Evolutionary conservation across 1,140 invertebrate genomes (phyloP), one percentile per base, ranked within the genome.

Genomic region (Pemphigus obesinymphae): DNA sequence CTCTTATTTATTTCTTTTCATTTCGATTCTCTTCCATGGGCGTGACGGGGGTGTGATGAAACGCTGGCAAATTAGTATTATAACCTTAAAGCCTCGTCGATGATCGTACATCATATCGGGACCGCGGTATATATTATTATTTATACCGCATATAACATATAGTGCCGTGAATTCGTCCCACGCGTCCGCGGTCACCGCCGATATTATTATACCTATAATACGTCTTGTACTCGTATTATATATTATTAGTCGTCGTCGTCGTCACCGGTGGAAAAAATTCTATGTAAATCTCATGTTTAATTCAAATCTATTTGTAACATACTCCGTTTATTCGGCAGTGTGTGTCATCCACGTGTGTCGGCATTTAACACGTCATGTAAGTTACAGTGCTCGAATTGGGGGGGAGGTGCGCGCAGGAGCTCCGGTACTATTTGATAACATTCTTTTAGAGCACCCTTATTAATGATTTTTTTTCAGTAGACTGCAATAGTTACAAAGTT

Each of bases 241-340:
- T 55, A 10, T 3, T 55, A 48, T 23, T 58, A 26, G 10, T 26
- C 26, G 11, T 26, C 15, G 11, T 58, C 26, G 3, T n/a, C n/a
- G 23, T 26, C 5, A 26, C 53, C 53, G 23, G 58, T 17, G 15
- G 26, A 61, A 23, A 63, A 34, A 63, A 63, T n/a, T n/a, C n/a
- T n/a, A 31, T 7, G 17, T 40, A 40, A 45, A 23, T 23, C 40
- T 50, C 26, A 73, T 50, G 70, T 73, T 73, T 73, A 50, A 73
- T 50, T 73, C 70, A 50, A 73, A 73, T 17, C 34, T n/a, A n/a
- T n/a, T n/a, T n/a, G 17, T 34, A 73, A 73, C 70, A 50, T 23
- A 50, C 37, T 45, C 26, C 37, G 7, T 37, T 26, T 15, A n/a
- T 23, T 23, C 58, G 58, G 26, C 7, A 17, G 15, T 31, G 23